phyloP scores from a whole-genome alignment of 2,113 vertebrate species.

The Pterophyllum scalare region DNA sequence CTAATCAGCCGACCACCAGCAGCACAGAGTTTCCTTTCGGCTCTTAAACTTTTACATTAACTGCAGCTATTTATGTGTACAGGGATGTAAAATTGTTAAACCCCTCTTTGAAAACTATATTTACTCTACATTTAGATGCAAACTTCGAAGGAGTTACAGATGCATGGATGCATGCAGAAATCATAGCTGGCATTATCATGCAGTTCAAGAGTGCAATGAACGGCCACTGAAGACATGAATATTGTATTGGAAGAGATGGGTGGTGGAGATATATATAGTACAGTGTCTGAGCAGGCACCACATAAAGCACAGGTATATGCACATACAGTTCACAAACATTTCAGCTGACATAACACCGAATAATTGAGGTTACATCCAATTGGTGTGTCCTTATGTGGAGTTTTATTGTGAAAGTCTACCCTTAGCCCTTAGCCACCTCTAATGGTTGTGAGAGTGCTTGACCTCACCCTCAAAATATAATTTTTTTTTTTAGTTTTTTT shows the following conservation, averaged over 20 bases:
- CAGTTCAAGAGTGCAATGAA: not conserved
- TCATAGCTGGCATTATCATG: not conserved
- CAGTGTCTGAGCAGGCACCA: not conserved
- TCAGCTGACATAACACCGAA: not conserved
- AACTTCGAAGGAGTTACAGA: not conserved
- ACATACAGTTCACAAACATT: not conserved
- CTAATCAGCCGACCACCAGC: not conserved
- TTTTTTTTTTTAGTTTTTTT: not conserved
- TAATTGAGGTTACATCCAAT: constrained; percentile 21
- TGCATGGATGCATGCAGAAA: not conserved
- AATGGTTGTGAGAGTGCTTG: not conserved
- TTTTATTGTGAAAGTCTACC: not conserved
- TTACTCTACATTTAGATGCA: not conserved
- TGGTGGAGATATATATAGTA: not conserved
- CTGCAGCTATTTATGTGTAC: not conserved
- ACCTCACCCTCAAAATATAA: not conserved
- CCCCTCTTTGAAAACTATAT: not conserved
- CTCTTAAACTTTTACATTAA: not conserved
- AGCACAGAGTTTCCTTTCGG: not conserved
- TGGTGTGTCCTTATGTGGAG: not conserved
- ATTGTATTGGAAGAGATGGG: constrained; percentile 15
- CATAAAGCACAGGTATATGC: not conserved
- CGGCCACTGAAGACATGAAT: constrained; percentile 28
- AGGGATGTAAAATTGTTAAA: not conserved
- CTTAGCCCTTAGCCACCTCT: not conserved